These are phyloP conservation scores for Cydia pomonella DNA, from an alignment of 1,140 invertebrate genomes.

Conservation along the genomic window DNA sequence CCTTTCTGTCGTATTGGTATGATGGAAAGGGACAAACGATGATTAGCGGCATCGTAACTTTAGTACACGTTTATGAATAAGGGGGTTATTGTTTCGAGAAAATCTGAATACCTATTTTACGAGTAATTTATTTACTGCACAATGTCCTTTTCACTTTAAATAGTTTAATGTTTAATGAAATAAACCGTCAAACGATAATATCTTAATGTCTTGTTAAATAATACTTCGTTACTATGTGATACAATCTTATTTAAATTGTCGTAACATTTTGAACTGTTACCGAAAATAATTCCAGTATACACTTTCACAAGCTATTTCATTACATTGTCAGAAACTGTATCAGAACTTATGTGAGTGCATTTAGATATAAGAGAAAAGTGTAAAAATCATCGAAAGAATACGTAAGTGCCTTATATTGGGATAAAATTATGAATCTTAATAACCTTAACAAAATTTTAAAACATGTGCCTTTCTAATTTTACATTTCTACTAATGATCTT, in stretches of 20 bases:
- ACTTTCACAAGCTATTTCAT: background rate
- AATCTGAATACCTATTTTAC: no score
- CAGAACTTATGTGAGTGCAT: slow-evolving; percentile 8
- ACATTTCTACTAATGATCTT: slow-evolving; percentile 13
- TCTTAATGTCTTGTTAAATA: background rate
- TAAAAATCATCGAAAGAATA: slow-evolving; percentile 23
- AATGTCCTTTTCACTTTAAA: background rate
- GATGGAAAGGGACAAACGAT: no score
- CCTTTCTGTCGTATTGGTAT: no score
- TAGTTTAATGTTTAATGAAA: background rate
- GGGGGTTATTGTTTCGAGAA: no score
- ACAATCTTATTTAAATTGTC: background rate
- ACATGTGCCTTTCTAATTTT: slow-evolving; percentile 11
- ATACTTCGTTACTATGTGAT: background rate
- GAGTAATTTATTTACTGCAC: background rate
- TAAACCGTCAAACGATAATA: background rate
- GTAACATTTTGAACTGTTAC: background rate
- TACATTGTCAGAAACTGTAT: background rate
- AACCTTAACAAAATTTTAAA: slow-evolving; percentile 3
- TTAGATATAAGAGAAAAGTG: slow-evolving; percentile 18
- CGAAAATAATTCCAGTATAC: background rate
- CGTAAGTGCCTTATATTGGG: slow-evolving; percentile 28
- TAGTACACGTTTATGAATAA: no score
- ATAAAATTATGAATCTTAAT: slow-evolving; percentile 30
- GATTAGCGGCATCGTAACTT: no score